These are phyloP conservation scores for Bovichtus diacanthus DNA, from an alignment of 2,797 vertebrate genomes.

Conservation along the genomic window DNA sequence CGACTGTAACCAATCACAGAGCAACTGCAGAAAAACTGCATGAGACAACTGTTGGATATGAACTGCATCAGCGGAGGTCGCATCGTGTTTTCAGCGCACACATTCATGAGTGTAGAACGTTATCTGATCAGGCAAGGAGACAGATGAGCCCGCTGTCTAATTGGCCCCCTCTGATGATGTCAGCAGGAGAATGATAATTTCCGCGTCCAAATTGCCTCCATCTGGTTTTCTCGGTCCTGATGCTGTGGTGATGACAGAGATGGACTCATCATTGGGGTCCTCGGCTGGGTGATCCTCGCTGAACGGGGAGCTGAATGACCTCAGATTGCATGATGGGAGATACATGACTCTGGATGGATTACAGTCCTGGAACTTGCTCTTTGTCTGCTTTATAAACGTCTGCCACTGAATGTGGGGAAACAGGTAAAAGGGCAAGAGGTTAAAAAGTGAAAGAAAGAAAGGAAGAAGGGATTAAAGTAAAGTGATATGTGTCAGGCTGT, in stretches of 20 bases:
- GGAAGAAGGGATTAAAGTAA: neutral
- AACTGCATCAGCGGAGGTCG: constrained; percentile 21
- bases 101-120: constrained; percentile 28
- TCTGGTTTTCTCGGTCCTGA: constrained; percentile 47
- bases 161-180: constrained; percentile 56
- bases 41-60: constrained; percentile 25
- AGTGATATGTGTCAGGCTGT: neutral
- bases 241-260: constrained; percentile 59
- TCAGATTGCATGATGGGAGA: constrained; percentile 61
- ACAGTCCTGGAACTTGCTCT: constrained; percentile 24
- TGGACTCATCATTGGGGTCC: constrained; percentile 44
- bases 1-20: constrained; percentile 38
- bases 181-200: constrained; percentile 61
- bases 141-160: constrained; percentile 51
- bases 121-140: constrained; percentile 38
- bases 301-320: constrained; percentile 55
- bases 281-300: constrained; percentile 38
- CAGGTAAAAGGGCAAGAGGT: neutral
- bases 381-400: constrained; percentile 25
- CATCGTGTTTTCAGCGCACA: neutral
- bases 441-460: constrained; percentile 8
- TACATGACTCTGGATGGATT: constrained; percentile 36
- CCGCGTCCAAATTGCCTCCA: constrained; percentile 64
- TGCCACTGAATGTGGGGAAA: constrained; percentile 33
- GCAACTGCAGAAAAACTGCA: constrained; percentile 5